Evolutionary conservation across 2,113 vertebrate genomes (phyloP).

Genomic region (Chaenocephalus aceratus): DNA sequence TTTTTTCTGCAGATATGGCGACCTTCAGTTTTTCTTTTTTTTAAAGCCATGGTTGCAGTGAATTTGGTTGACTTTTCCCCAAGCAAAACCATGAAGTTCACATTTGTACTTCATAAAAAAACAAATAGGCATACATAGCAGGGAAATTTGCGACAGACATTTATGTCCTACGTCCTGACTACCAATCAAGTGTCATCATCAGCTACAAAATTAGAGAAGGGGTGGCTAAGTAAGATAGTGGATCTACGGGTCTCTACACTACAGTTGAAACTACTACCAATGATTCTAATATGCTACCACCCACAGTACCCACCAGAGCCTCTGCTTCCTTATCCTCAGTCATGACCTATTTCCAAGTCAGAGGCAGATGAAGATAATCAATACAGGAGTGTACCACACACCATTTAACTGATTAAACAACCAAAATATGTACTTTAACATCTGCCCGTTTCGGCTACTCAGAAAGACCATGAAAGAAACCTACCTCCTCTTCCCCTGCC

Average conservation of each 20-base stretch:
- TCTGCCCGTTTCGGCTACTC: not conserved
- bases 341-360: conserved; percentile 43
- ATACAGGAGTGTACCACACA: not conserved
- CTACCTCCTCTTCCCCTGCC: conserved; percentile 67
- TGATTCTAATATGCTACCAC: conserved; percentile 2
- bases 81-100: too few species aligned
- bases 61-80: too few species aligned
- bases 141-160: too few species aligned
- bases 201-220: not conserved
- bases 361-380: conserved; percentile 30
- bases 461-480: conserved; percentile 20
- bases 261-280: not conserved
- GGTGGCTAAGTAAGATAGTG: not conserved
- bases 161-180: too few species aligned
- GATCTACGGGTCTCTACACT: not conserved
- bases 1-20: not conserved
- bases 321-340: conserved; percentile 47
- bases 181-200: too few species aligned
- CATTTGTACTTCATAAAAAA: too few species aligned
- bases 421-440: not conserved
- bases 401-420: conserved; percentile 18
- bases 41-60: too few species aligned
- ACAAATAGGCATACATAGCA: too few species aligned
- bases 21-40: too few species aligned
- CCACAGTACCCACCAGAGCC: conserved; percentile 54